Evolutionary conservation across 2,888 invertebrate genomes (phyloP).

Genomic region (Tenthredo mesomela): DNA sequence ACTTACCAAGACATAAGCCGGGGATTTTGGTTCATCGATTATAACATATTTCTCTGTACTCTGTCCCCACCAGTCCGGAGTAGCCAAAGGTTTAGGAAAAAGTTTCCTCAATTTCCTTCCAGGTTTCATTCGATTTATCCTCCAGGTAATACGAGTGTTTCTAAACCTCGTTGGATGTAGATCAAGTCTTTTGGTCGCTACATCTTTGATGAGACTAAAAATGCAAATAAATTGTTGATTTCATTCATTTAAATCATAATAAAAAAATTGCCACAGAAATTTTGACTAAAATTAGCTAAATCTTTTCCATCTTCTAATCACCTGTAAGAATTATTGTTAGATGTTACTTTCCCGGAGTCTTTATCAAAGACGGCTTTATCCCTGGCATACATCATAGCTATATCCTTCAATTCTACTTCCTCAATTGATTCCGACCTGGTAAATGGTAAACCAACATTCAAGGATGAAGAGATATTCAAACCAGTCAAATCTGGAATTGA

Average conservation of each 20-base stretch:
- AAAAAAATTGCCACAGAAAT: background rate
- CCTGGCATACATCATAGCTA: constrained; percentile 81
- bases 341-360: constrained; percentile 82
- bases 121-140: constrained; percentile 88
- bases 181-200: constrained; percentile 66
- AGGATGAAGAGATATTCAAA: constrained; percentile 79
- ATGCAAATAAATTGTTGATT: background rate
- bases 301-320: constrained; percentile 53
- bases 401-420: constrained; percentile 79
- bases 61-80: constrained; percentile 85
- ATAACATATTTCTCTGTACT: constrained; percentile 89
- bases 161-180: constrained; percentile 63
- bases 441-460: constrained; percentile 82
- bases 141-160: constrained; percentile 80
- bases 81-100: constrained; percentile 86
- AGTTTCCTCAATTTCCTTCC: constrained; percentile 86
- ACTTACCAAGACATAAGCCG: constrained; percentile 82
- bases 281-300: background rate
- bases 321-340: constrained; percentile 69
- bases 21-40: constrained; percentile 86
- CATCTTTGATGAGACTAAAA: constrained; percentile 66
- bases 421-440: constrained; percentile 82
- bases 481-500: constrained; percentile 85
- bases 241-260: background rate
- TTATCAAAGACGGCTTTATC: constrained; percentile 82